These are phyloP conservation scores for Drosophila dives DNA, from an alignment of 2,888 invertebrate genomes.

Conservation along the genomic window DNA sequence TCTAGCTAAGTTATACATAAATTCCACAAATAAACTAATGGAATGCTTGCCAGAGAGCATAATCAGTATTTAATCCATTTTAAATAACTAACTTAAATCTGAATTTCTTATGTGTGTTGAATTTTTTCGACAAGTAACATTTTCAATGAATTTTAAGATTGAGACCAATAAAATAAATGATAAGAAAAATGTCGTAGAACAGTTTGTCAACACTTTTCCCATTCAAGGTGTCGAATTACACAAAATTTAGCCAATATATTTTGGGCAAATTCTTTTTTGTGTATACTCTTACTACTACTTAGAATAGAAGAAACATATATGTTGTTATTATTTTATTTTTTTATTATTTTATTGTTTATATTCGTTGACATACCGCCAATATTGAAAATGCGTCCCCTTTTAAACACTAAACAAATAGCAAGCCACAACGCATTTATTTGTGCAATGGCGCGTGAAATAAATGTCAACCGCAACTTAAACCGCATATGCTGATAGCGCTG, in stretches of 20 bases:
- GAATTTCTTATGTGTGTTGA: neutral
- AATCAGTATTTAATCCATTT: neutral
- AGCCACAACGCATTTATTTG: slow-evolving; percentile 79
- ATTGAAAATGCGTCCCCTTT: slow-evolving; percentile 14
- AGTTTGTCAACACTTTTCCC: neutral
- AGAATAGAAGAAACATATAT: neutral
- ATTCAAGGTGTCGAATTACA: neutral
- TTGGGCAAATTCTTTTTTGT: neutral
- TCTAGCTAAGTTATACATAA: neutral
- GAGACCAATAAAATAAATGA: neutral
- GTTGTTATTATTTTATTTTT: neutral
- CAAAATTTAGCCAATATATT: neutral
- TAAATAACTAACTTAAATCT: neutral
- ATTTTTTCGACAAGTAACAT: neutral
- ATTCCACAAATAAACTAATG: neutral
- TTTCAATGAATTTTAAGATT: neutral
- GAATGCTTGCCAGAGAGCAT: neutral
- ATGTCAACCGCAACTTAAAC: slow-evolving; percentile 81
- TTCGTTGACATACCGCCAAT: neutral
- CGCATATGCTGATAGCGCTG: slow-evolving; percentile 74
- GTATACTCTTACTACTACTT: neutral
- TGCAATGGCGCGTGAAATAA: slow-evolving; percentile 79
- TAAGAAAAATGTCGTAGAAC: neutral
- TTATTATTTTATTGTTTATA: neutral
- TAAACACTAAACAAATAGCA: slow-evolving; percentile 52